Evolutionary conservation across 2,888 invertebrate species (phyloP), one percentile per base, ranked within the genome.

Genomic region (Syritta pipiens): DNA sequence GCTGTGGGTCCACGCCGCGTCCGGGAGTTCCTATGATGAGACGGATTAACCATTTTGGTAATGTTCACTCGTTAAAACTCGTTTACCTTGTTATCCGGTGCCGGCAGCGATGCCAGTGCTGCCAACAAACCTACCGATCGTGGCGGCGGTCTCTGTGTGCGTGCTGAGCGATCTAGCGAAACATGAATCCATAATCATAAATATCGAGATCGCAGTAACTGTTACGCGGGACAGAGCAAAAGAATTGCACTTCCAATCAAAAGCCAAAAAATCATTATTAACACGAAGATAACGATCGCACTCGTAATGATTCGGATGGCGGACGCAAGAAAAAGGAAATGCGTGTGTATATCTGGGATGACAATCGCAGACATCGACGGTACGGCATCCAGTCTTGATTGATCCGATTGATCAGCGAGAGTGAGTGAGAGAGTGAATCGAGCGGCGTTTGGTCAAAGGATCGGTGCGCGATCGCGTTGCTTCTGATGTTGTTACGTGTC

Each of bases 11-110:
- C 10, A n/a, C n/a, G 57, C 20, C 17, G 40, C 19, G 55, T 46
- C 19, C 22, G 49, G 51, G 65, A 63, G 59, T 55, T 71, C 65
- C 68, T 67, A 68, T 67, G 79, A 79, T 68, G 68, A 59, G 74
- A 59, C 81, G 69, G 81, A 81, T 82, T 82, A 82, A 82, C 82
- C 82, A 81, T 81, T 82, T 82, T 82, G 82, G 82, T 81, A 82
- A 82, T 82, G 82, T 81, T 81, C 76, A 82, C 82, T 82, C 82
- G 82, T 82, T 82, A 82, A 82, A 81, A 81, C 81, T 75, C 55
- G 82, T 82, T 81, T 74, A 71, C 82, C 81, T 83, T 83, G 83
- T 83, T 83, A 83, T 82, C 76, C 77, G 44, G 42, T n/a, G n/a
- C n/a, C 51, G 51, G 44, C 60, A 51, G 24, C 42, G 60, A 24